Conservation (phyloP, 2,888 invertebrate species). For the Amiota mariae region DNA sequence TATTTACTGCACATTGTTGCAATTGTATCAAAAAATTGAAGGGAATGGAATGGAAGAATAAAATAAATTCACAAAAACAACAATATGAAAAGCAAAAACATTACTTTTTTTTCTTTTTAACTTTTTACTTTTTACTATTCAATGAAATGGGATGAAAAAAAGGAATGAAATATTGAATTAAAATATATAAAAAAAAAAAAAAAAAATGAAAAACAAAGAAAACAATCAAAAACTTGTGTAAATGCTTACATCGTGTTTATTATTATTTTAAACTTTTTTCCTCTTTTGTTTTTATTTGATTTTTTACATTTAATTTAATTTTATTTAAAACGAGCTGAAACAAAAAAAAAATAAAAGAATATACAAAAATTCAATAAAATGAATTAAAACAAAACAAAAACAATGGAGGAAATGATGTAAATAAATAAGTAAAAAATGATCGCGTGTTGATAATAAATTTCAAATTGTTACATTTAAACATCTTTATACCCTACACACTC, state of each 20-base stretch:
- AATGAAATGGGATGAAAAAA: no score
- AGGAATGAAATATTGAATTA: no score
- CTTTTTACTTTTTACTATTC: no score
- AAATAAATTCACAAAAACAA: neutral
- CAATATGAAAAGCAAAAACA: neutral
- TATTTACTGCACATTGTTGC: constrained; percentile 21
- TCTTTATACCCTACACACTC: neutral
- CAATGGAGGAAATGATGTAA: neutral
- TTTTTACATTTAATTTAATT: constrained; percentile 15
- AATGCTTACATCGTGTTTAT: constrained; percentile 26
- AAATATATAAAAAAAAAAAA: no score
- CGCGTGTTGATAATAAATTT: constrained; percentile 16
- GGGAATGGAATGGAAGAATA: neutral
- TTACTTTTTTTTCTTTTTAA: no score
- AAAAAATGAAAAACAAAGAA: neutral
- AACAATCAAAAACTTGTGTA: constrained; percentile 14
- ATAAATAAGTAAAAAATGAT: neutral
- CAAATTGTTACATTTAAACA: neutral
- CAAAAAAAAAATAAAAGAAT: no score
- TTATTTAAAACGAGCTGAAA: neutral
- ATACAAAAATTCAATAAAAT: neutral
- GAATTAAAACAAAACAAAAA: constrained; percentile 1
- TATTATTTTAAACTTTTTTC: neutral
- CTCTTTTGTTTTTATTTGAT: neutral
- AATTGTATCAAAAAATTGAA: neutral